Conservation (phyloP, 2,113 vertebrate species). For the Dermatemys mawii region DNA sequence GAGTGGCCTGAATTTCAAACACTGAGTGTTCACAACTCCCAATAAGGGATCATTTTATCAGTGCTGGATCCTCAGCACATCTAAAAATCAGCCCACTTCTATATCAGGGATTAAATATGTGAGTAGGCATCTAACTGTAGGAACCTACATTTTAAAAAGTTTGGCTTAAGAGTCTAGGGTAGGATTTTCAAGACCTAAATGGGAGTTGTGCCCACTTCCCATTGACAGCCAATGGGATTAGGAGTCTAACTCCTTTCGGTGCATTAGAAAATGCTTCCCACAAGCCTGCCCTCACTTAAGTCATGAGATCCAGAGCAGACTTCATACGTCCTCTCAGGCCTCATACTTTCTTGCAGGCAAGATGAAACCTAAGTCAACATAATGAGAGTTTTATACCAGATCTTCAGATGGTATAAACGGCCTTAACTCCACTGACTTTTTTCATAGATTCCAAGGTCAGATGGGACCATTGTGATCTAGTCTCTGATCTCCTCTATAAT, state of each 20-base stretch:
- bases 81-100: neutral
- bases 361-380: constrained; percentile 9
- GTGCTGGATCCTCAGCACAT: neutral
- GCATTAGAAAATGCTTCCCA: constrained; percentile 11
- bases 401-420: neutral
- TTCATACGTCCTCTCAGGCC: neutral
- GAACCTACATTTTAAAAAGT: neutral
- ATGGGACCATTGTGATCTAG: neutral
- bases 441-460: neutral
- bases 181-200: neutral
- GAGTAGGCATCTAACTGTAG: neutral
- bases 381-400: neutral
- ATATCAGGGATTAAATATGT: neutral
- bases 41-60: neutral
- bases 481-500: neutral
- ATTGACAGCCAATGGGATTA: neutral
- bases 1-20: neutral
- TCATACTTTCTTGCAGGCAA: neutral
- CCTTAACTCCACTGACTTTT: neutral
- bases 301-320: neutral
- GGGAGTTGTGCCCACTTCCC: neutral
- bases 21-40: neutral
- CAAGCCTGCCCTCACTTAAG: neutral
- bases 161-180: neutral
- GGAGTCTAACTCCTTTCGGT: neutral